Evolutionary conservation across 2,113 vertebrate genomes (phyloP).

Genomic region (Sebastes fasciatus): DNA sequence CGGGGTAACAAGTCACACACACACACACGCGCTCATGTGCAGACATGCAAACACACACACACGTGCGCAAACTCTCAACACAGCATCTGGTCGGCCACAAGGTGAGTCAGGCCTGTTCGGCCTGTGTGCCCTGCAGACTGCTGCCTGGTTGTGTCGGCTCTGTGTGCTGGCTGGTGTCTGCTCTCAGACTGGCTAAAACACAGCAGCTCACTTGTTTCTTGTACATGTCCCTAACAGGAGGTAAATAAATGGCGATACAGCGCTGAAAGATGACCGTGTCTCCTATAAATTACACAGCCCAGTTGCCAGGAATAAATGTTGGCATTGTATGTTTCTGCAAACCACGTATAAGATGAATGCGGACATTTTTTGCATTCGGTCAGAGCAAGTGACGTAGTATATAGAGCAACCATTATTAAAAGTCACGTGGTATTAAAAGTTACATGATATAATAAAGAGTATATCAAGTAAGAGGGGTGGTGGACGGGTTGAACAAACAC

Average conservation of each 20-base stretch:
- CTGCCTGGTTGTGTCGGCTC: constrained; percentile 19
- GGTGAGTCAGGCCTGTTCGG: constrained; percentile 41
- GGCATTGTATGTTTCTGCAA: neutral
- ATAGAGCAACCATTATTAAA: no score
- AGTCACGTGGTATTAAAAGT: no score
- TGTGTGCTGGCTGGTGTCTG: neutral
- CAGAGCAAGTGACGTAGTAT: no score
- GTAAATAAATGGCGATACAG: neutral
- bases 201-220: neutral
- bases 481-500: no score
- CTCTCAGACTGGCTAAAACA: neutral
- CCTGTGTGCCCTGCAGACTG: constrained; percentile 26
- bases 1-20: constrained; percentile 40
- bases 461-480: no score
- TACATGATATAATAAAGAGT: no score
- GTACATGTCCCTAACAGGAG: neutral
- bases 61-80: neutral
- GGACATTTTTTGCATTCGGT: no score
- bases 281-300: neutral
- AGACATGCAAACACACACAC: neutral
- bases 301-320: neutral
- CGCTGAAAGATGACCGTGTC: neutral
- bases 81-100: constrained; percentile 42
- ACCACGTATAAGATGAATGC: neutral
- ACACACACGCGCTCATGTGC: neutral